Percentiles rank a stretch among this genome's conserved stretches.
Conservation (phyloP, 2,797 vertebrate species). For the Molossus molossus region DNA sequence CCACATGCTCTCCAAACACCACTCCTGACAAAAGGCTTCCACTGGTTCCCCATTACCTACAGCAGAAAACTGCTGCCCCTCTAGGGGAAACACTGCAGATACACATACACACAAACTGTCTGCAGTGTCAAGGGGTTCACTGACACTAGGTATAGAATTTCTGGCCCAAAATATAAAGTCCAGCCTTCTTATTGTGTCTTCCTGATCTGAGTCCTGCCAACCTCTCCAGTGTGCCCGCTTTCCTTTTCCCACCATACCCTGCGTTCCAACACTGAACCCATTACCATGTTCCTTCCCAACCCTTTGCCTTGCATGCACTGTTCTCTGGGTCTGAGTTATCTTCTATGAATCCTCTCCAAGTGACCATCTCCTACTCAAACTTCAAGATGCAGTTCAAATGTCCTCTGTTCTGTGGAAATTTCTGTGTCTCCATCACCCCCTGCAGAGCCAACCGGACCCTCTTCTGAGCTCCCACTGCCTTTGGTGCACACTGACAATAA, state of each 20-base stretch:
- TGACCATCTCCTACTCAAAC: not conserved
- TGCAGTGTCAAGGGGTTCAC: not conserved
- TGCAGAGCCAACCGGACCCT: not conserved
- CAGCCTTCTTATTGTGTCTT: not conserved
- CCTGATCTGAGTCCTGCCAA: not conserved
- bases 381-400: conserved; percentile 10
- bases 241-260: not conserved
- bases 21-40: conserved; percentile 1
- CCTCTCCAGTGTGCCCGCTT: not conserved
- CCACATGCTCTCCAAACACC: conserved; percentile 9
- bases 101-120: not conserved
- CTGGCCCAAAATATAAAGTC: not conserved
- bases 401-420: conserved; percentile 3
- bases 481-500: not conserved
- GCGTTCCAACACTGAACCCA: not conserved
- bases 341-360: conserved; percentile 24
- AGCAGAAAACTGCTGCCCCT: conserved; percentile 4
- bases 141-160: not conserved
- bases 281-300: not conserved
- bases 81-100: not conserved
- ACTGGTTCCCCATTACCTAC: not conserved
- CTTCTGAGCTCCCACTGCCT: not conserved
- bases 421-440: not conserved
- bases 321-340: not conserved
- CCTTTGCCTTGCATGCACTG: not conserved